Evolutionary conservation across 2,113 vertebrate genomes (phyloP).

Genomic region (Xyrauchen texanus): DNA sequence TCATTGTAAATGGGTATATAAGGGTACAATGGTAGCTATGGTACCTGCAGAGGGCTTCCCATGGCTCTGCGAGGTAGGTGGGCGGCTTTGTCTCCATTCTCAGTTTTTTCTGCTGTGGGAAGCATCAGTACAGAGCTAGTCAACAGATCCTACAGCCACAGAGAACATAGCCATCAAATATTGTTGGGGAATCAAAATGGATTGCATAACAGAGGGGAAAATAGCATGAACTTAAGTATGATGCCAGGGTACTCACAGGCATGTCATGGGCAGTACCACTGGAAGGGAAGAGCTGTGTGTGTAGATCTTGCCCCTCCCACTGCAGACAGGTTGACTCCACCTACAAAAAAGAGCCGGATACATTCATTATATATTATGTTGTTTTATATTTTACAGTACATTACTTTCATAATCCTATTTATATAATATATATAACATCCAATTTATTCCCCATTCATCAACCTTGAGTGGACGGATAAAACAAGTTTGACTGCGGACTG

Average conservation of each 20-base stretch:
- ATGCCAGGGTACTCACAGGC: conserved; percentile 79
- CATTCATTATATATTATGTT: background rate
- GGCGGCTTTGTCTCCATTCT: conserved; percentile 84
- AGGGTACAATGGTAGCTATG: background rate
- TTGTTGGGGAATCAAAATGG: background rate
- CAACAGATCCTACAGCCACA: conserved; percentile 83
- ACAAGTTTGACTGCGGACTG: conserved; percentile 8
- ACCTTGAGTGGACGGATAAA: background rate
- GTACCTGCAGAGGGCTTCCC: conserved; percentile 85
- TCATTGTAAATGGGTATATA: background rate
- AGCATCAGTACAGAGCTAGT: conserved; percentile 90
- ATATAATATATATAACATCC: background rate
- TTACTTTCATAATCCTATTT: background rate
- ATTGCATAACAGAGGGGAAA: too few relatives aligned
- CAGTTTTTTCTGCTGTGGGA: conserved; percentile 78
- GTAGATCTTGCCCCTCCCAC: conserved; percentile 89
- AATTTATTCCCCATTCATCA: background rate
- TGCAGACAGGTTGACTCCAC: conserved; percentile 89
- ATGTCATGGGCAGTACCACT: conserved; percentile 80
- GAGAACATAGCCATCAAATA: conserved; percentile 13
- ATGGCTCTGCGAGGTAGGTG: conserved; percentile 80
- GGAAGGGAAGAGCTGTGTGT: conserved; percentile 87
- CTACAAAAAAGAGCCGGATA: conserved; percentile 64
- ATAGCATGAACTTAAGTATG: too few relatives aligned
- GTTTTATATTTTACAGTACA: background rate